A percentile compares a stretch with the other conserved stretches of the same genome.
Evolutionary conservation across 1,140 invertebrate genomes (phyloP).

Genomic region (Cotesia vestalis): DNA sequence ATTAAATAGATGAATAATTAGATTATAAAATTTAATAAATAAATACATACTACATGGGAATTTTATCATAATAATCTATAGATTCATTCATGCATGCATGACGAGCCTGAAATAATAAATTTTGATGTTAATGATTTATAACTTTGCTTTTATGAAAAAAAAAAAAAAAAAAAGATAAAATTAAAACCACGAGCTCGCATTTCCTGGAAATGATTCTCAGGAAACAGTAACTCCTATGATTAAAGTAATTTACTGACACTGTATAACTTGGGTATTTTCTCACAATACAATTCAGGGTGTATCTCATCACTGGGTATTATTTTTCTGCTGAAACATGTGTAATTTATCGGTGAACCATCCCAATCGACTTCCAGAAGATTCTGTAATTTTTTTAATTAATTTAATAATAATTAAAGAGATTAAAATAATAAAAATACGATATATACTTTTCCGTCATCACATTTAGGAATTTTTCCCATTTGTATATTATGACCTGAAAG

Average conservation of each 20-base stretch:
- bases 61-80: constrained; percentile 72
- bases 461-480: constrained; percentile 70
- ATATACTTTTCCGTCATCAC: constrained; percentile 77
- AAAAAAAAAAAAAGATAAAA: not conserved
- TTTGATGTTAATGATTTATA: constrained; percentile 23
- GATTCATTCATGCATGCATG: constrained; percentile 77
- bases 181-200: constrained; percentile 15
- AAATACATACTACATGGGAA: constrained; percentile 67
- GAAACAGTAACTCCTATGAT: no score
- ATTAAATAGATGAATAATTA: constrained; percentile 22
- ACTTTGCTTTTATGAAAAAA: no score
- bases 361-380: constrained; percentile 76
- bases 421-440: constrained; percentile 24
- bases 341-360: constrained; percentile 71
- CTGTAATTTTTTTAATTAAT: constrained; percentile 61
- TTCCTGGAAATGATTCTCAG: no score
- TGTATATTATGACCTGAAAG: constrained; percentile 46
- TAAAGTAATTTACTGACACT: constrained; percentile 60
- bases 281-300: constrained; percentile 67
- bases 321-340: constrained; percentile 72
- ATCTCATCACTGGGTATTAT: constrained; percentile 63
- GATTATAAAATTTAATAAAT: not conserved
- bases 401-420: not conserved
- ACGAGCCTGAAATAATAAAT: constrained; percentile 66
- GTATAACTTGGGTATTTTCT: constrained; percentile 71